These are phyloP conservation scores for Formica selysi DNA, from an alignment of 1,140 invertebrate species.

Conservation along the genomic window DNA sequence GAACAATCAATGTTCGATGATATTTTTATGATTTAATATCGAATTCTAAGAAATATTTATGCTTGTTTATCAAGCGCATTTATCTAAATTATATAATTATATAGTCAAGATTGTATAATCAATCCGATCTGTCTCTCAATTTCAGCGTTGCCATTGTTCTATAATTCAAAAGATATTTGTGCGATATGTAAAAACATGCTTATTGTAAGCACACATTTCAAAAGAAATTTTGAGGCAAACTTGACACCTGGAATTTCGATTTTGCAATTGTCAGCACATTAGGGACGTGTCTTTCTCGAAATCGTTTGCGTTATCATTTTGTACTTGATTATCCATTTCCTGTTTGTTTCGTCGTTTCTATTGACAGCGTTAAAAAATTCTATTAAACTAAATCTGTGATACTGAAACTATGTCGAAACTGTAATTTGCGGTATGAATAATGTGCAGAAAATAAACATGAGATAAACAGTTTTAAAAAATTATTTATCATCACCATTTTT, in stretches of 20 bases:
- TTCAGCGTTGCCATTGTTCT: background rate
- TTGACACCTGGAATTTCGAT: background rate
- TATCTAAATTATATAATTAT: slow-evolving; percentile 40
- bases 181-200: background rate
- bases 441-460: background rate
- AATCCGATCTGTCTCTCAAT: background rate
- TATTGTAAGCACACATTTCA: background rate
- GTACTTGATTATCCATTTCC: background rate
- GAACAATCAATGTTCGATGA: background rate
- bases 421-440: background rate
- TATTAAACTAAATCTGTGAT: background rate
- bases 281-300: background rate
- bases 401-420: background rate
- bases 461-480: background rate
- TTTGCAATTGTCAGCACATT: slow-evolving; percentile 16
- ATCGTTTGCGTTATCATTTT: slow-evolving; percentile 17
- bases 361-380: background rate
- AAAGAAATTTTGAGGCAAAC: background rate
- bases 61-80: background rate
- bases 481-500: background rate
- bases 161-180: slow-evolving; percentile 9
- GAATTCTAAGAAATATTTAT: slow-evolving; percentile 26
- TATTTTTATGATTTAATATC: slow-evolving; percentile 8
- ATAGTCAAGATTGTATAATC: background rate
- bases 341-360: background rate